phyloP scores from a whole-genome alignment of 2,888 invertebrate species.

The Sericinus montela region DNA sequence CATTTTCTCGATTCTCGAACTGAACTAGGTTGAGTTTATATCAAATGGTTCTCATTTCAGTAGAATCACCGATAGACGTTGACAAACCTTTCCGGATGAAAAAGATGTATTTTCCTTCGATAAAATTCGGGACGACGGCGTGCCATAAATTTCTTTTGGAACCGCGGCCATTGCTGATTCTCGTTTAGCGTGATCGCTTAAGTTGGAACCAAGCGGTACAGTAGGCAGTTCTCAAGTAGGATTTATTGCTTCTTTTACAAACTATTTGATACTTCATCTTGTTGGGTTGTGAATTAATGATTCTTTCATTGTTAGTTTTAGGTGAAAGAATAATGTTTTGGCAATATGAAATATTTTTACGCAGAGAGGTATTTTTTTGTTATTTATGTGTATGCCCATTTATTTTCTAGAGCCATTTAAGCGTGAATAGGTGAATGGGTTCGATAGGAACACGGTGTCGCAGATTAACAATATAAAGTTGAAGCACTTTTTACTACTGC shows the following conservation, averaged over 20 bases:
- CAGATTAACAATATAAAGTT: no score
- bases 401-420: no score
- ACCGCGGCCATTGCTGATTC: constrained; percentile 27
- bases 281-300: constrained; percentile 17
- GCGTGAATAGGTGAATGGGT: no score
- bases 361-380: no score
- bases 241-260: constrained; percentile 24
- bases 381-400: no score
- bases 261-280: constrained; percentile 20
- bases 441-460: no score
- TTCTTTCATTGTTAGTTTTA: constrained; percentile 16
- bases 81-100: constrained; percentile 65
- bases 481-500: no score
- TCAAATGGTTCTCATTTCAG: constrained; percentile 60
- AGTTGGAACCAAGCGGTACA: constrained; percentile 23
- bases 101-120: constrained; percentile 70
- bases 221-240: constrained; percentile 14
- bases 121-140: constrained; percentile 57
- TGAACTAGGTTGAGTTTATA: constrained; percentile 50
- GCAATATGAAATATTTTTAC: constrained; percentile 8
- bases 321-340: constrained; percentile 9
- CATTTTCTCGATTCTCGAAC: constrained; percentile 28
- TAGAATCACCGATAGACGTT: constrained; percentile 61
- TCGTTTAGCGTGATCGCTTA: constrained; percentile 29
- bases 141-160: constrained; percentile 39